phyloP scores from a whole-genome alignment of 92 coral and sea anemone genomes.

The Diadumene lineata region DNA sequence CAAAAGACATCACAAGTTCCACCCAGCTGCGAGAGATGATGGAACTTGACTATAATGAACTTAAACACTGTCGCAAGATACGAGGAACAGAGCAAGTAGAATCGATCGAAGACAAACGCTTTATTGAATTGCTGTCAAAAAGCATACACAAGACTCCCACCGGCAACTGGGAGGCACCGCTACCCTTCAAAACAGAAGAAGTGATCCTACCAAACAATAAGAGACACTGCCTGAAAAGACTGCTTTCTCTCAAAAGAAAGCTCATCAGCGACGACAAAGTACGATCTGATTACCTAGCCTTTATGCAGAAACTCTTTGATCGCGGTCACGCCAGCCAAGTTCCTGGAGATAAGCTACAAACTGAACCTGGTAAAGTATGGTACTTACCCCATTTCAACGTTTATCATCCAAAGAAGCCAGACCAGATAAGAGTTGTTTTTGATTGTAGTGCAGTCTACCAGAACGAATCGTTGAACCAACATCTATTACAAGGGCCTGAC shows the following conservation, averaged over 20 bases:
- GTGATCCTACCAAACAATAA: constrained; percentile 44
- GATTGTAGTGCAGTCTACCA: constrained; percentile 58
- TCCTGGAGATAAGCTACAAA: constrained; percentile 5
- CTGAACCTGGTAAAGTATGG: constrained; percentile 37
- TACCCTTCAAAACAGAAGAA: constrained; percentile 52
- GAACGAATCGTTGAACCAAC: constrained; percentile 33
- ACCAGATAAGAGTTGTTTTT: constrained; percentile 35
- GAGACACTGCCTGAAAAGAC: constrained; percentile 46
- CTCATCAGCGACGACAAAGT: constrained; percentile 30
- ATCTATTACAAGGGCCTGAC: constrained; percentile 52
- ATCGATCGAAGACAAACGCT: constrained; percentile 58
- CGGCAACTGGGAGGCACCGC: constrained; percentile 64
- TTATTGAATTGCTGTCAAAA: constrained; percentile 26
- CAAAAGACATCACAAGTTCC: constrained; percentile 51
- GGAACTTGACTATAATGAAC: constrained; percentile 67
- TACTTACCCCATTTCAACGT: constrained; percentile 39
- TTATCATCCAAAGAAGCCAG: constrained; percentile 39
- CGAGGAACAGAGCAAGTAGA: constrained; percentile 61
- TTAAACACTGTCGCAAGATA: constrained; percentile 47
- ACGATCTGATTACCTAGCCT: constrained; percentile 34
- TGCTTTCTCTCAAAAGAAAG: constrained; percentile 45
- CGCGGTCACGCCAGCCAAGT: constrained; percentile 42
- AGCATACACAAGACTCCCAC: constrained; percentile 10
- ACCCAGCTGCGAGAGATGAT: constrained; percentile 60
- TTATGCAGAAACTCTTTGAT: constrained; percentile 50